Conservation (phyloP, 2,888 invertebrate species). For the Caenorhabditis afra region DNA sequence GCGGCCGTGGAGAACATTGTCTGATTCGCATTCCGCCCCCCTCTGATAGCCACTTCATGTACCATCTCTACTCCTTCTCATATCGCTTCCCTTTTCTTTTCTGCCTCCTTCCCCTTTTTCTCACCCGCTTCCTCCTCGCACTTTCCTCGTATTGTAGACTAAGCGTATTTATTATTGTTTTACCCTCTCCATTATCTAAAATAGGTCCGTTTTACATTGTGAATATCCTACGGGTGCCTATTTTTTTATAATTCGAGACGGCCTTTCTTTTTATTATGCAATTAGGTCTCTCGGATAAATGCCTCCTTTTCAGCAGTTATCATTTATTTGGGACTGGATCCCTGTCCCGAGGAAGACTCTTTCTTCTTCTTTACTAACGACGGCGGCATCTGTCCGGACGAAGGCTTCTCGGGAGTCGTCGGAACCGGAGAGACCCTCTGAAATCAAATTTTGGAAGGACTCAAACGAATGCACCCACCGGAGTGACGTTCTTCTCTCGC, state of each 20-base stretch:
- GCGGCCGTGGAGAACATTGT: constrained; percentile 40
- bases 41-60: constrained; percentile 52
- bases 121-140: not conserved
- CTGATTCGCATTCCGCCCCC: not conserved
- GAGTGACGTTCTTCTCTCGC: constrained; percentile 25
- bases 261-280: too few species aligned
- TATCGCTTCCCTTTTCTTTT: not conserved
- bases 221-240: constrained; percentile 51
- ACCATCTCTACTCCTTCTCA: constrained; percentile 11
- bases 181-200: not conserved
- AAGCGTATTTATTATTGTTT: constrained; percentile 37
- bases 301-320: constrained; percentile 11
- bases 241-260: constrained; percentile 6
- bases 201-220: constrained; percentile 39
- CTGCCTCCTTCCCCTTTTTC: constrained; percentile 2
- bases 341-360: constrained; percentile 6
- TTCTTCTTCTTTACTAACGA: constrained; percentile 24
- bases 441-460: not conserved
- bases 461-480: constrained; percentile 6
- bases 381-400: constrained; percentile 25
- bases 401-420: constrained; percentile 21
- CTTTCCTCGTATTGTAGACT: not conserved
- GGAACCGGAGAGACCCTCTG: constrained; percentile 19
- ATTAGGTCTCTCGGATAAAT: constrained; percentile 3
- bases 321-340: constrained; percentile 13